These are phyloP conservation scores for Temnothorax nylanderi DNA, from an alignment of 1,140 invertebrate genomes.

Conservation along the genomic window DNA sequence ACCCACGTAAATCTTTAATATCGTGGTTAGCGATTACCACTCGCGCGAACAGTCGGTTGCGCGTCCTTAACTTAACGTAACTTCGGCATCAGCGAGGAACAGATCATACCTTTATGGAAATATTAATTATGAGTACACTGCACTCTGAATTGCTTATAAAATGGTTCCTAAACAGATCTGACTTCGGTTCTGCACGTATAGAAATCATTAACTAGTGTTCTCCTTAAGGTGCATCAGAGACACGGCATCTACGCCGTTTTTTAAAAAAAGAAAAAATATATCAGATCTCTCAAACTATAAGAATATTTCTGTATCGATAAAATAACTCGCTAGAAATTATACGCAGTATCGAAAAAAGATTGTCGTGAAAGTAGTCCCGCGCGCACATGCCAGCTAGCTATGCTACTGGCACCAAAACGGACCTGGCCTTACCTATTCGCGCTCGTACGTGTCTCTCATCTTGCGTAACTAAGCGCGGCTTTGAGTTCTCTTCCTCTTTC, in stretches of 20 bases:
- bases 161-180: conserved; percentile 2
- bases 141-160: conserved; percentile 11
- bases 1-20: conserved; percentile 40
- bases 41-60: neutral
- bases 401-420: neutral
- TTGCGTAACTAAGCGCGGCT: conserved; percentile 2
- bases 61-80: conserved; percentile 9
- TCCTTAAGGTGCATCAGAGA: neutral
- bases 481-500: neutral
- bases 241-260: neutral
- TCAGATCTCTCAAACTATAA: conserved; percentile 31
- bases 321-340: conserved; percentile 26
- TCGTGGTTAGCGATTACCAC: conserved; percentile 45
- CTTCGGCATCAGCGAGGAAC: neutral
- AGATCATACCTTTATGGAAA: conserved; percentile 5
- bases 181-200: neutral
- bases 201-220: conserved; percentile 5
- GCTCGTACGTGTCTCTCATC: neutral
- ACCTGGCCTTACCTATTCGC: neutral
- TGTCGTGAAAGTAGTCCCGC: neutral
- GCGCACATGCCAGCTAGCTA: neutral
- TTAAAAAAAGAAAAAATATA: neutral
- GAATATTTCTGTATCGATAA: conserved; percentile 25
- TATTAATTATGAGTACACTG: conserved; percentile 1
- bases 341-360: conserved; percentile 20